Evolutionary conservation across 2,888 invertebrate genomes (phyloP).

Genomic region (Megalurothrips usitatus): DNA sequence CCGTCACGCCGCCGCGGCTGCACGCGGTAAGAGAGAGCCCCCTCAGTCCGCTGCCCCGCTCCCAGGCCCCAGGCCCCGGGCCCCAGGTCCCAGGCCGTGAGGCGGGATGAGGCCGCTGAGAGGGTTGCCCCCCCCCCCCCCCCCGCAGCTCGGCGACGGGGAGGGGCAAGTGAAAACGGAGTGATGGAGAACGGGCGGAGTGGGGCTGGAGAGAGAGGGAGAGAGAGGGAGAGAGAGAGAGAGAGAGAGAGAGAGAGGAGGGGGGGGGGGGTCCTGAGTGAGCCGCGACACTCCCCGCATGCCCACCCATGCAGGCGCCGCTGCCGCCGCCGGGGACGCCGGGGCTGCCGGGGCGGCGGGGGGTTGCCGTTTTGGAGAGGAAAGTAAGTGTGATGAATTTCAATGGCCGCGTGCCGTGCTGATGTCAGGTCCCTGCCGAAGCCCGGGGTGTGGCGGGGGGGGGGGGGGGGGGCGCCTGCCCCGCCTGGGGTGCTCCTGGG

Average conservation of each 20-base stretch:
- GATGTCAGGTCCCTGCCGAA: neutral
- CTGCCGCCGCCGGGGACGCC: neutral
- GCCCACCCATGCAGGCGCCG: neutral
- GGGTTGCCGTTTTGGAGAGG: conserved; percentile 7
- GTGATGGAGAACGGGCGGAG: too few species aligned
- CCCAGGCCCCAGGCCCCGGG: neutral
- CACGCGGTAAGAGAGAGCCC: too few species aligned
- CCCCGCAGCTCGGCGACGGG: too few species aligned
- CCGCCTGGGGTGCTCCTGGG: too few species aligned
- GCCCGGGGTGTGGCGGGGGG: neutral
- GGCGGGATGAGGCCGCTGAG: too few species aligned
- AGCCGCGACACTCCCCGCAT: neutral
- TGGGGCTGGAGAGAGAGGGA: neutral
- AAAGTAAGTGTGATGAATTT: conserved; percentile 27
- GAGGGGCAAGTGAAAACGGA: too few species aligned
- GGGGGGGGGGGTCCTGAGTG: neutral
- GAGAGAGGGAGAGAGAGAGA: neutral
- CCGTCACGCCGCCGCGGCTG: too few species aligned
- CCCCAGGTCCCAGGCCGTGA: too few species aligned
- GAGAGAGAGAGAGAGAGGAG: neutral
- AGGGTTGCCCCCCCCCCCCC: too few species aligned
- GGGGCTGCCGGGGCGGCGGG: neutral
- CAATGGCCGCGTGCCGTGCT: conserved; percentile 18
- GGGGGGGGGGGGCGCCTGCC: too few species aligned
- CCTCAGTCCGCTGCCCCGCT: too few species aligned